Conservation (phyloP, 2,113 vertebrate species). For the Apistogramma diplotaenia region DNA sequence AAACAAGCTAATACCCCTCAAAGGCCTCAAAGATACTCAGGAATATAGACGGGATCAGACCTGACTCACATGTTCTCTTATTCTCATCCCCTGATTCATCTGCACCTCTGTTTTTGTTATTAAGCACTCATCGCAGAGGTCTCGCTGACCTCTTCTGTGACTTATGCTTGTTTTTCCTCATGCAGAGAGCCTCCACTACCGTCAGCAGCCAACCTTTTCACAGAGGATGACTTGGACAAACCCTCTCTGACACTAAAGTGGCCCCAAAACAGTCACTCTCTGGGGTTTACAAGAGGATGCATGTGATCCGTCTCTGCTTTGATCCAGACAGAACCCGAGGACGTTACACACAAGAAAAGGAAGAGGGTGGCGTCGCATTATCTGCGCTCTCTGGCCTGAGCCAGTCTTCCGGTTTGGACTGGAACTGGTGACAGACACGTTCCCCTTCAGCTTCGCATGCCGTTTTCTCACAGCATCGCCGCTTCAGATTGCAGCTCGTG, state of each 20-base stretch:
- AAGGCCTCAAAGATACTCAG: not conserved
- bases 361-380: conserved; percentile 31
- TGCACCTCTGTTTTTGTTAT: conserved; percentile 24
- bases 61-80: not conserved
- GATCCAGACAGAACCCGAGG: conserved; percentile 38
- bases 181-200: not conserved
- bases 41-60: not conserved
- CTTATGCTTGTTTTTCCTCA: conserved; percentile 18
- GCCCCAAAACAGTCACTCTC: not conserved
- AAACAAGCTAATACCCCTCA: not conserved
- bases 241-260: not conserved
- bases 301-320: conserved; percentile 13
- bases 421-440: conserved; percentile 20
- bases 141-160: not conserved
- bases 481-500: not conserved
- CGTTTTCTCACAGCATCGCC: conserved; percentile 18
- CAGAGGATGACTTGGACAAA: not conserved
- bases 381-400: conserved; percentile 10
- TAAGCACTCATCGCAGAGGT: not conserved
- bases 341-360: conserved; percentile 31
- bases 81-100: conserved; percentile 28
- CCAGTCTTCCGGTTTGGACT: conserved; percentile 39
- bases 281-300: conserved; percentile 35
- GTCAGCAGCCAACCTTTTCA: not conserved
- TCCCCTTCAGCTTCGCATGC: conserved; percentile 14